Evolutionary conservation across 2,888 invertebrate species (phyloP).

Genomic region (Margaritifera margaritifera): DNA sequence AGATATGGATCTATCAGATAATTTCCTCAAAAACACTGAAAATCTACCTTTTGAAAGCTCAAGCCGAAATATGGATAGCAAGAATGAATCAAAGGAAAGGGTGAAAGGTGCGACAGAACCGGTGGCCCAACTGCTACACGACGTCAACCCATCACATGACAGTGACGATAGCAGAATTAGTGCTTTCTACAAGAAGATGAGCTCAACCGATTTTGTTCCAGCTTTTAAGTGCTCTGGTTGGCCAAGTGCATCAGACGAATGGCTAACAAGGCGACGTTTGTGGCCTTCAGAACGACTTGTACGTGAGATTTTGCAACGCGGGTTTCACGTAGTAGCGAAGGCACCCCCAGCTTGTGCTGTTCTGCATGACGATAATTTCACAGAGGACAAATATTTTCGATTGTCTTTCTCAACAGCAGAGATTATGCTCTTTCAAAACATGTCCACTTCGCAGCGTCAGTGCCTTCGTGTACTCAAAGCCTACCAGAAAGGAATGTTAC

Average conservation of each 20-base stretch:
- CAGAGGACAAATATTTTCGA: slow-evolving; percentile 9
- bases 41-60: background rate
- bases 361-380: background rate
- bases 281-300: slow-evolving; percentile 17
- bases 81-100: too few relatives aligned
- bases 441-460: slow-evolving; percentile 7
- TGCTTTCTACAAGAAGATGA: background rate
- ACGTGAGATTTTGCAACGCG: slow-evolving; percentile 6
- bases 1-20: too few relatives aligned
- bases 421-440: slow-evolving; percentile 6
- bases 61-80: background rate
- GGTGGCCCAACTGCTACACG: too few relatives aligned
- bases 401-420: slow-evolving; percentile 22
- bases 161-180: too few relatives aligned
- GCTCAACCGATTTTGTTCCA: slow-evolving; percentile 20
- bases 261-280: slow-evolving; percentile 13
- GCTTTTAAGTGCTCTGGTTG: slow-evolving; percentile 13
- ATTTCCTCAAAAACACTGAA: too few relatives aligned
- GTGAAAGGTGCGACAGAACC: too few relatives aligned
- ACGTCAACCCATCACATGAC: too few relatives aligned
- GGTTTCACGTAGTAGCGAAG: slow-evolving; percentile 20
- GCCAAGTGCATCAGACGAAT: slow-evolving; percentile 18
- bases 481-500: slow-evolving; percentile 16
- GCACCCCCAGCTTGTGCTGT: slow-evolving; percentile 2
- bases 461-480: slow-evolving; percentile 22